Conservation (phyloP, 2,888 invertebrate genomes). For the Trachelus tabidus region DNA sequence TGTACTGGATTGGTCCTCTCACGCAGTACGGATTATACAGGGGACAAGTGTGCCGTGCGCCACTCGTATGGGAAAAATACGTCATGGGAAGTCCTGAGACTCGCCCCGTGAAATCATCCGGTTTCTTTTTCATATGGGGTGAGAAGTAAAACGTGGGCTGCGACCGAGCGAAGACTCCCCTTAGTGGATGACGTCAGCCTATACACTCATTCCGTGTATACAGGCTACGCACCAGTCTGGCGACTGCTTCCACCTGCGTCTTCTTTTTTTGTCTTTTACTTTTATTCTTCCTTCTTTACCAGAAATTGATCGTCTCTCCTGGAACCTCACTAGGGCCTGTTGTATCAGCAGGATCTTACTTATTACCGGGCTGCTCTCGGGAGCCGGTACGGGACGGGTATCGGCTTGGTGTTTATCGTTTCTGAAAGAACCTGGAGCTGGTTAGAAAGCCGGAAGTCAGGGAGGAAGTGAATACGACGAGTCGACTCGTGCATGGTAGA, state of each 20-base stretch:
- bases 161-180: slow-evolving; percentile 17
- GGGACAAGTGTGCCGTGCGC: background rate
- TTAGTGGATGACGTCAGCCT: slow-evolving; percentile 28
- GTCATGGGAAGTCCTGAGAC: slow-evolving; percentile 47
- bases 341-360: background rate
- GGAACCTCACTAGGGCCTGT: background rate
- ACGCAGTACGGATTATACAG: background rate
- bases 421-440: background rate
- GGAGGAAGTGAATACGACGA: background rate
- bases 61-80: slow-evolving; percentile 18
- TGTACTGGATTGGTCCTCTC: background rate
- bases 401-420: background rate
- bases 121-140: slow-evolving; percentile 46
- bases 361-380: background rate
- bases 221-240: background rate
- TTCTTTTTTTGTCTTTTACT: background rate
- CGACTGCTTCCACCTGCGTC: slow-evolving; percentile 16
- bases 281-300: background rate
- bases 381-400: background rate
- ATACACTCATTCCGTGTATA: slow-evolving; percentile 18
- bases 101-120: slow-evolving; percentile 48
- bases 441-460: background rate
- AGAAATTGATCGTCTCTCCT: background rate
- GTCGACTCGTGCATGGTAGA: background rate
- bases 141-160: slow-evolving; percentile 21